A percentile compares a stretch with the other conserved stretches of the same genome.
These are phyloP conservation scores for Aurelia coerulea DNA, from an alignment of 30 jellyfish, hydroid and myxozoan genomes.

Conservation along the genomic window DNA sequence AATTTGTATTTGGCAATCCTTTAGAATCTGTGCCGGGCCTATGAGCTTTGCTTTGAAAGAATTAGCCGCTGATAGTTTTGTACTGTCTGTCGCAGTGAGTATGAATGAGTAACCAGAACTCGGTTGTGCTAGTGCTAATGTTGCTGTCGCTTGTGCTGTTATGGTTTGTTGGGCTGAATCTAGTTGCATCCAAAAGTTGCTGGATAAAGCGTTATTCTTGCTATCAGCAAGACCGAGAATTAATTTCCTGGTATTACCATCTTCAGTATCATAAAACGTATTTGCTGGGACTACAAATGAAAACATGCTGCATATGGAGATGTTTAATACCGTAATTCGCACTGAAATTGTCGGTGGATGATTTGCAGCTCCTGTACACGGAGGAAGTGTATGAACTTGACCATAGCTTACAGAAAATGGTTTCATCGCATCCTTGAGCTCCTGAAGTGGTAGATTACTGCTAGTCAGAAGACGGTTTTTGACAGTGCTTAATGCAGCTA, in stretches of 20 bases:
- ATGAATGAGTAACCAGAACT: constrained; percentile 30
- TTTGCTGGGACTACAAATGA: constrained; percentile 72
- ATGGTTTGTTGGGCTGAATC: constrained; percentile 59
- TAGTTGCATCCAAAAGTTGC: constrained; percentile 67
- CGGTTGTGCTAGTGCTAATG: constrained; percentile 32
- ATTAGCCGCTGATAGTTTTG: constrained; percentile 76
- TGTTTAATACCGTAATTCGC: constrained; percentile 22
- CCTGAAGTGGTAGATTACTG: constrained; percentile 25
- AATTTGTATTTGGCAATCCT: constrained; percentile 76
- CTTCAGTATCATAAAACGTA: constrained; percentile 84
- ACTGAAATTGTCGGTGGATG: constrained; percentile 60
- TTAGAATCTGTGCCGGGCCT: constrained; percentile 62
- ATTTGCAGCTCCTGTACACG: constrained; percentile 57
- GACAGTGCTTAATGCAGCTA: constrained; percentile 44
- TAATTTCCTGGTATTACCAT: constrained; percentile 86
- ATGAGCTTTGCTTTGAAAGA: constrained; percentile 33
- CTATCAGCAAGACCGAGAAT: constrained; percentile 24
- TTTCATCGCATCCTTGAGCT: constrained; percentile 49
- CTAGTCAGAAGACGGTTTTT: constrained; percentile 23
- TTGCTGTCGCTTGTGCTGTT: constrained; percentile 51
- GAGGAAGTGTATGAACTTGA: constrained; percentile 10
- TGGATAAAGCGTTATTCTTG: constrained; percentile 20
- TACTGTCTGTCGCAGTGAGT: constrained; percentile 79
- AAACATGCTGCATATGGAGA: constrained; percentile 55
- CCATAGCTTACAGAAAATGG: constrained; percentile 50